A percentile compares a stretch with the other conserved stretches of the same genome.
These are phyloP conservation scores for Dendrocincla tyrannina DNA, from an alignment of 2,797 vertebrate genomes.

Conservation along the genomic window DNA sequence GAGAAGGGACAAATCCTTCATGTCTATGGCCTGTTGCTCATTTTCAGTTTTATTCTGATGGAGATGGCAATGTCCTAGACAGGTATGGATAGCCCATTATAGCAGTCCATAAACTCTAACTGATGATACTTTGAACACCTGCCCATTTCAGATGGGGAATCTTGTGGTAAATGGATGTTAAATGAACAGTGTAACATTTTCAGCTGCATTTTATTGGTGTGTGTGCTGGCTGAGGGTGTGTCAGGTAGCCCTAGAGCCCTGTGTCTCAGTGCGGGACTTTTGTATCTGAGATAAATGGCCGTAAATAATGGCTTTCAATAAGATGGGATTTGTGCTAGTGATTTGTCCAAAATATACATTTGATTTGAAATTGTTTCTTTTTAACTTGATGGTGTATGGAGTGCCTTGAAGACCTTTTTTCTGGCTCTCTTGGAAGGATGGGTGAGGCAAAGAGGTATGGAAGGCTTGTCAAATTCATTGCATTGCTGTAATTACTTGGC, in stretches of 20 bases:
- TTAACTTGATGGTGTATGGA: background rate
- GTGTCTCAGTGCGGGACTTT: background rate
- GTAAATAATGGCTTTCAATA: background rate
- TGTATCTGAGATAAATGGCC: background rate
- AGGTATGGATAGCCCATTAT: background rate
- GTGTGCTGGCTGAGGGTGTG: background rate
- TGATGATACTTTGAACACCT: background rate
- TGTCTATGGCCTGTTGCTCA: background rate
- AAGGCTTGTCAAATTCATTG: background rate
- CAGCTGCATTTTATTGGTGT: background rate
- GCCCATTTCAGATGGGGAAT: background rate
- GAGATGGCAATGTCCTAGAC: background rate
- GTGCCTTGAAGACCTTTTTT: background rate
- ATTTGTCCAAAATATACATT: background rate
- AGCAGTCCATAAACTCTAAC: background rate
- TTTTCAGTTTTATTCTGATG: background rate
- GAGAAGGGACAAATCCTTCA: background rate
- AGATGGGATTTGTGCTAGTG: background rate
- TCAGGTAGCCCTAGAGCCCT: background rate
- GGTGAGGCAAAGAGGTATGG: background rate
- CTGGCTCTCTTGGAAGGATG: background rate
- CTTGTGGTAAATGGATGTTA: background rate
- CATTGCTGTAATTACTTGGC: background rate
- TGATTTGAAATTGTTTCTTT: background rate
- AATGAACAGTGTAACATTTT: background rate